Evolutionary conservation across 2,888 invertebrate genomes (phyloP).

Genomic region (Philereme vetulata): DNA sequence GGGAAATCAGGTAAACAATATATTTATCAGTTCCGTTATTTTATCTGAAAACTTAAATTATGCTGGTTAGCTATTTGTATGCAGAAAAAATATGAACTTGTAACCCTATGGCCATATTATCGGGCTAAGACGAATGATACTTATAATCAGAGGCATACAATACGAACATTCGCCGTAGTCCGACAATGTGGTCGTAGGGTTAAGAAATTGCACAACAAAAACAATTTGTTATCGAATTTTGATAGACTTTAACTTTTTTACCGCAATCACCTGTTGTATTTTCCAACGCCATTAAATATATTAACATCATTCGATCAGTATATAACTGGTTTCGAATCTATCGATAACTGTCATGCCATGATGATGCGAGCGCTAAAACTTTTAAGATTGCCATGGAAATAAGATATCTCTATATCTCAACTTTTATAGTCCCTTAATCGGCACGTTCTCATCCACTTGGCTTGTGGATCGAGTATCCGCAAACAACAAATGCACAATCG

Average conservation of each 20-base stretch:
- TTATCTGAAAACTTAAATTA: not conserved
- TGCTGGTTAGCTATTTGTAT: too few species aligned
- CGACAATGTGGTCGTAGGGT: too few species aligned
- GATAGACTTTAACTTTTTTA: too few species aligned
- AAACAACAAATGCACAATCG: slow-evolving; percentile 2
- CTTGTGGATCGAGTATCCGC: not conserved
- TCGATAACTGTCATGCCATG: slow-evolving; percentile 27
- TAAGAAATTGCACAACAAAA: not conserved
- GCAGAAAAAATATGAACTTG: too few species aligned
- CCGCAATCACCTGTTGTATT: slow-evolving; percentile 5
- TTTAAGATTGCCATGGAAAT: slow-evolving; percentile 15
- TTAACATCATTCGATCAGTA: slow-evolving; percentile 12
- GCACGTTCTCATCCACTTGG: slow-evolving; percentile 7
- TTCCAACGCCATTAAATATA: slow-evolving; percentile 20
- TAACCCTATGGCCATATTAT: too few species aligned
- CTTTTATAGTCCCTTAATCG: slow-evolving; percentile 14
- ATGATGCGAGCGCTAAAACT: slow-evolving; percentile 12
- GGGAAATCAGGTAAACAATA: slow-evolving; percentile 82
- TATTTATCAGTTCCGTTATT: not conserved
- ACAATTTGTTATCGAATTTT: not conserved
- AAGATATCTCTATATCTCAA: slow-evolving; percentile 20
- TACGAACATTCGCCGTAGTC: too few species aligned
- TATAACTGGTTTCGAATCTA: slow-evolving; percentile 27
- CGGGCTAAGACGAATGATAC: too few species aligned
- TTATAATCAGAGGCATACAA: too few species aligned